A percentile compares a stretch with the other conserved stretches of the same genome.
These are phyloP conservation scores for Episyrphus balteatus DNA, from an alignment of 1,140 invertebrate species.

Conservation along the genomic window DNA sequence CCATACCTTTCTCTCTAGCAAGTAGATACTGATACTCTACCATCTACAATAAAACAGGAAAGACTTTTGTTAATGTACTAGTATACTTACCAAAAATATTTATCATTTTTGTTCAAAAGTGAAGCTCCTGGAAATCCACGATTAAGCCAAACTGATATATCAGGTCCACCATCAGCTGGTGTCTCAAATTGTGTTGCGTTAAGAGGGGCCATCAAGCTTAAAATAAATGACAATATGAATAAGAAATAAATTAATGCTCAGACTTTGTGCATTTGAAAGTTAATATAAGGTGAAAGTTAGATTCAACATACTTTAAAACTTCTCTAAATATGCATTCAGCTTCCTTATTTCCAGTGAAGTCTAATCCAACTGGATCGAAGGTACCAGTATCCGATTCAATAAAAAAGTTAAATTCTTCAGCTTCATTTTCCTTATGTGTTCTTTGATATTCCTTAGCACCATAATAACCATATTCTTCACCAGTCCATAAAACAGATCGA, in stretches of 20 bases:
- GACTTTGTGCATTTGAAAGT: too few species aligned
- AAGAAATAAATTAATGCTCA: too few species aligned
- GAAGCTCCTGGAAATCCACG: slow-evolving; percentile 57
- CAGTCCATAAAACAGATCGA: slow-evolving; percentile 69
- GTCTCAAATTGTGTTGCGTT: slow-evolving; percentile 34
- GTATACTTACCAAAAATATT: slow-evolving; percentile 66
- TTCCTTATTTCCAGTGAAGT: slow-evolving; percentile 44
- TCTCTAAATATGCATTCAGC: slow-evolving; percentile 53
- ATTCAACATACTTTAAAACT: slow-evolving; percentile 51
- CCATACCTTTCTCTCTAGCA: too few species aligned
- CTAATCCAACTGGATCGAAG: slow-evolving; percentile 57
- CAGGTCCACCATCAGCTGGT: slow-evolving; percentile 45
- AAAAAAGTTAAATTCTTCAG: slow-evolving; percentile 38
- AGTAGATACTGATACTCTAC: too few species aligned
- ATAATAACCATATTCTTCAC: slow-evolving; percentile 62
- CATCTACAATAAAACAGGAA: too few species aligned
- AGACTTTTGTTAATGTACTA: too few species aligned
- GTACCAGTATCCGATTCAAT: slow-evolving; percentile 80
- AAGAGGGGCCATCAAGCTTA: slow-evolving; percentile 32
- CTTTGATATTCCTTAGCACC: slow-evolving; percentile 56
- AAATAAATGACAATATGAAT: too few species aligned
- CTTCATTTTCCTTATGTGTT: slow-evolving; percentile 38
- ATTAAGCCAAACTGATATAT: slow-evolving; percentile 50
- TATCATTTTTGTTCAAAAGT: slow-evolving; percentile 54
- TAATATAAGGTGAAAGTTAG: too few species aligned